phyloP scores from a whole-genome alignment of 2,797 vertebrate genomes.

The Galago senegalensis region DNA sequence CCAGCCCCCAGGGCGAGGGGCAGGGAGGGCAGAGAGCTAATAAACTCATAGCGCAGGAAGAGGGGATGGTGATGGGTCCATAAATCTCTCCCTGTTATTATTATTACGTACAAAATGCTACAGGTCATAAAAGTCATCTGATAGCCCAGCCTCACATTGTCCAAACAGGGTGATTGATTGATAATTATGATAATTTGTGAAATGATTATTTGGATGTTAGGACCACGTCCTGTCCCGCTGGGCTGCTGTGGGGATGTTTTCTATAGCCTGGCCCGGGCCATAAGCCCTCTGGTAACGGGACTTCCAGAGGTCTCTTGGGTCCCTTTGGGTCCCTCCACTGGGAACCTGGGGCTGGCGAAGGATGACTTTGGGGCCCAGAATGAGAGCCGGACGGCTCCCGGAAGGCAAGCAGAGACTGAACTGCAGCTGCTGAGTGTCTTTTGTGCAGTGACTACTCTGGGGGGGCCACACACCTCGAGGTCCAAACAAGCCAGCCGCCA shows the following conservation, averaged over 20 bases:
- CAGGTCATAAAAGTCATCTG: slow-evolving; percentile 94
- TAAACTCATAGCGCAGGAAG: slow-evolving; percentile 74
- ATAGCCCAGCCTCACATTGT: slow-evolving; percentile 90
- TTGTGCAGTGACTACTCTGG: slow-evolving; percentile 85
- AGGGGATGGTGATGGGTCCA: slow-evolving; percentile 82
- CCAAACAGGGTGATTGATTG: slow-evolving; percentile 95
- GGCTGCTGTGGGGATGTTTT: slow-evolving; percentile 89
- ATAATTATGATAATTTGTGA: slow-evolving; percentile 98
- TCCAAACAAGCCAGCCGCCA: slow-evolving; percentile 50
- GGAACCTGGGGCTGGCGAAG: slow-evolving; percentile 87
- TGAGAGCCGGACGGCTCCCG: slow-evolving; percentile 88
- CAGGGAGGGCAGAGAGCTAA: neutral
- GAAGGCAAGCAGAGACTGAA: slow-evolving; percentile 68
- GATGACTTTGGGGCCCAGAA: slow-evolving; percentile 90
- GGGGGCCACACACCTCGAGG: slow-evolving; percentile 83
- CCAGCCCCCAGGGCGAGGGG: neutral
- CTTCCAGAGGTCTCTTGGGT: slow-evolving; percentile 81
- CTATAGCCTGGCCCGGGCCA: slow-evolving; percentile 89
- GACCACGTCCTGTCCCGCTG: slow-evolving; percentile 89
- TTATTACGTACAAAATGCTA: slow-evolving; percentile 92
- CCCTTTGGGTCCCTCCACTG: slow-evolving; percentile 76
- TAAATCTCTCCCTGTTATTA: slow-evolving; percentile 92
- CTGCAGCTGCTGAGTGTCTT: slow-evolving; percentile 85
- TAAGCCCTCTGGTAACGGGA: slow-evolving; percentile 91
- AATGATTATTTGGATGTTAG: slow-evolving; percentile 97